Evolutionary conservation across 2,888 invertebrate species (phyloP), one percentile per base, ranked within the genome.

Genomic region (Synergus laeviventris): DNA sequence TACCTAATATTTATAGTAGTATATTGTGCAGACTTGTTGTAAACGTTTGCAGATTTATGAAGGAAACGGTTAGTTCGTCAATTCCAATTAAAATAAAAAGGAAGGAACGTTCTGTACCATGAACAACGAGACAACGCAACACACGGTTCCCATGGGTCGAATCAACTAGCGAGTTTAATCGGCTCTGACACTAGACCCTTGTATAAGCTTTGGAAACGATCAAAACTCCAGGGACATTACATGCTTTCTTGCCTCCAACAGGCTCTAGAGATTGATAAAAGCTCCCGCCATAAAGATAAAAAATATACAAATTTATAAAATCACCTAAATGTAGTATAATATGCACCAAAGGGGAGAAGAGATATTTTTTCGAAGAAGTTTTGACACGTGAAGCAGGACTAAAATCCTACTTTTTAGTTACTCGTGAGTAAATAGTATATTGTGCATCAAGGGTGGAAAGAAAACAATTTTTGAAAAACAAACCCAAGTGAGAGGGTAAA

Each of bases 121-220:
- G 21, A 56, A 56, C 14, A 14, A 56, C 12, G 21, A 24, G 56
- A 56, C 56, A 24, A 56, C 56, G 56, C 49, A 76, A 73, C 62
- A 59, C 59, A 75, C 79, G 77, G 70, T 60, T 78, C 83, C 79
- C 80, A 56, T n/a, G 77, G 75, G 77, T 76, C 77, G 78, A 83
- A 81, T 84, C 81, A 81, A 77, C 81, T 75, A 78, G 76, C 74
- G 74, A 81, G 79, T 81, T 81, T 81, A 82, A 84, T 84, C 82
- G 80, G 76, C 79, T 77, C 79, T 73, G 76, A 73, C 74, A 70
- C 74, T 76, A 61, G 77, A 74, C 66, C 36, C 78, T 80, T 74
- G 75, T 73, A 76, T 56, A 38, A 75, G 45, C 45, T 42, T 61
- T 56, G 60, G 76, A 80, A 66, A 74, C 76, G 74, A 73, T 66